Percentiles rank a stretch among this genome's conserved stretches.
These are phyloP conservation scores for Drosophila fulvimacula DNA, from an alignment of 2,888 invertebrate genomes.

Conservation along the genomic window DNA sequence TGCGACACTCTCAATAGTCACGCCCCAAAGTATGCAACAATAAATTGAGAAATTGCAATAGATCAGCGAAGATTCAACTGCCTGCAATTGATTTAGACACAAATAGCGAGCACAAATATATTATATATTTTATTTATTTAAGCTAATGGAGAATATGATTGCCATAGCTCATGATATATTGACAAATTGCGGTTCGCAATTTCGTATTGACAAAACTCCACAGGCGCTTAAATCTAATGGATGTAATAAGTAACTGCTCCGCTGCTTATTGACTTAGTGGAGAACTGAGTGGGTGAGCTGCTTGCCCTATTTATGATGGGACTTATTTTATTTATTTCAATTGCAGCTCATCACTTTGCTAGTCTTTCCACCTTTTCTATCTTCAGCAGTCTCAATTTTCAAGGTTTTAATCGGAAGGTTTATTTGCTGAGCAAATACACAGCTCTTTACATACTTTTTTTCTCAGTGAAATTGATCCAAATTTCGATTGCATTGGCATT, in stretches of 20 bases:
- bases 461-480: conserved; percentile 9
- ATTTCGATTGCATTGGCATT: conserved; percentile 19
- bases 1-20: conserved; percentile 28
- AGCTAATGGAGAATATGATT: conserved; percentile 15
- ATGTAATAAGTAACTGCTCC: background rate
- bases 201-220: conserved; percentile 2
- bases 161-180: conserved; percentile 1
- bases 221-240: conserved; percentile 5
- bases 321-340: background rate
- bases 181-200: conserved; percentile 12
- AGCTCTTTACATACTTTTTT: background rate
- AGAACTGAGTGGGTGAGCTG: background rate
- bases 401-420: background rate
- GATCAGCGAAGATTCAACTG: background rate
- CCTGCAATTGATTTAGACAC: conserved; percentile 4
- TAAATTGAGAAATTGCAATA: conserved; percentile 10
- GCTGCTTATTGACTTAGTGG: conserved; percentile 3
- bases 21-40: conserved; percentile 31
- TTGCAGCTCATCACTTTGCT: conserved; percentile 1
- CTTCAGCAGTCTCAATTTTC: background rate
- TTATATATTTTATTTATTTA: conserved; percentile 3
- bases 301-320: background rate
- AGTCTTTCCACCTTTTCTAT: background rate
- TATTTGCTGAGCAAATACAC: background rate
- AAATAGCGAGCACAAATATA: background rate